A percentile compares a stretch with the other conserved stretches of the same genome.
Conservation (phyloP, 2,113 vertebrate genomes). For the Dinomys branickii region DNA sequence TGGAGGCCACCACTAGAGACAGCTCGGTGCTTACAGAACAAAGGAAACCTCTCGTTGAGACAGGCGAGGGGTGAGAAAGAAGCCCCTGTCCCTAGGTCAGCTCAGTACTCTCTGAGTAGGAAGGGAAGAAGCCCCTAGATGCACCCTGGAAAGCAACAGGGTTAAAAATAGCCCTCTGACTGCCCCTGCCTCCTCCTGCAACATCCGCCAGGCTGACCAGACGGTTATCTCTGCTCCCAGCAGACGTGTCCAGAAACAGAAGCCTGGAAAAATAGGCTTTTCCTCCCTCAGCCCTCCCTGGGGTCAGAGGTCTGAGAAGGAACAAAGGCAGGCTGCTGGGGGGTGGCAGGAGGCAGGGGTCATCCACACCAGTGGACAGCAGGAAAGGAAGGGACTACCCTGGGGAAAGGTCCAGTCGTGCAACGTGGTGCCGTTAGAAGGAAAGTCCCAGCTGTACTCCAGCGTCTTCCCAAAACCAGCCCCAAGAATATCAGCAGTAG, state of each 20-base stretch:
- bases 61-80: neutral
- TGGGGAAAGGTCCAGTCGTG: neutral
- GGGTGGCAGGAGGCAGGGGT: conserved; percentile 50
- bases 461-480: neutral
- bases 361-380: too few species aligned
- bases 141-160: neutral
- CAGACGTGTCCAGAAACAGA: neutral
- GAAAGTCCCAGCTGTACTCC: neutral
- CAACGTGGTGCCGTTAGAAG: accelerated
- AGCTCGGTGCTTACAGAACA: neutral
- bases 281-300: neutral
- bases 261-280: conserved; percentile 44
- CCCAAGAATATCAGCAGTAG: accelerated
- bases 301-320: neutral
- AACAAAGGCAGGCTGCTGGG: neutral
- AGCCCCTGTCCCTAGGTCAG: neutral
- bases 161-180: conserved; percentile 55
- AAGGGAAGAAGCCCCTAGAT: neutral
- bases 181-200: neutral
- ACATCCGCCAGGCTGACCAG: neutral
- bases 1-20: neutral
- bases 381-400: neutral
- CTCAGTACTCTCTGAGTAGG: neutral
- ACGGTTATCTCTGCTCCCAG: neutral
- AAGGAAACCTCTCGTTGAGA: neutral